Conservation (phyloP, 2,888 invertebrate genomes). For the Drosophila maculinotata region DNA sequence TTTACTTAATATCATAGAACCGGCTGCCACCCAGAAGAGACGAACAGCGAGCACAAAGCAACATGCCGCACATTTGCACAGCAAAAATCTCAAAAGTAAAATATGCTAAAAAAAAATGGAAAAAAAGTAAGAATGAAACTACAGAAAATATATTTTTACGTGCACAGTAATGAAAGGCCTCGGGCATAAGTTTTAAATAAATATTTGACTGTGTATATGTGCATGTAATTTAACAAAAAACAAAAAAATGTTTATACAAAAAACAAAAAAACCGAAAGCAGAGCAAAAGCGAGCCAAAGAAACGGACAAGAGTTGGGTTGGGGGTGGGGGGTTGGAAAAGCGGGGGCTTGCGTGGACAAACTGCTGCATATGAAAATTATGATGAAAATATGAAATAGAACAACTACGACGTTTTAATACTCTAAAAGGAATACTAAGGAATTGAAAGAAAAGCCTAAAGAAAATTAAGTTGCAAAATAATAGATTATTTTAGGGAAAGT, state of each 20-base stretch:
- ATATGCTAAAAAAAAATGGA: constrained; percentile 7
- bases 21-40: constrained; percentile 11
- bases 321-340: constrained; percentile 1
- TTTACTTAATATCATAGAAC: constrained; percentile 17
- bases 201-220: constrained; percentile 73
- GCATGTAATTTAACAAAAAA: constrained; percentile 77
- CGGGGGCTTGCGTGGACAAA: constrained; percentile 45
- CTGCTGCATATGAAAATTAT: constrained; percentile 61
- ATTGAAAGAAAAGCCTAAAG: too few relatives aligned
- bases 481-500: too few relatives aligned
- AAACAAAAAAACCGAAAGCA: constrained; percentile 33
- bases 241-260: constrained; percentile 30
- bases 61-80: constrained; percentile 69
- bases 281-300: constrained; percentile 50
- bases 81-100: constrained; percentile 52
- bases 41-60: constrained; percentile 55
- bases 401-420: constrained; percentile 23
- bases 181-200: constrained; percentile 80
- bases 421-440: constrained; percentile 5
- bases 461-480: too few relatives aligned
- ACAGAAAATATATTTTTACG: constrained; percentile 55
- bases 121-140: constrained; percentile 33
- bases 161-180: constrained; percentile 78
- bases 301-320: constrained; percentile 43
- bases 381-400: constrained; percentile 31